Conservation (phyloP, 2,888 invertebrate species). For the Ptilodon capucinus region DNA sequence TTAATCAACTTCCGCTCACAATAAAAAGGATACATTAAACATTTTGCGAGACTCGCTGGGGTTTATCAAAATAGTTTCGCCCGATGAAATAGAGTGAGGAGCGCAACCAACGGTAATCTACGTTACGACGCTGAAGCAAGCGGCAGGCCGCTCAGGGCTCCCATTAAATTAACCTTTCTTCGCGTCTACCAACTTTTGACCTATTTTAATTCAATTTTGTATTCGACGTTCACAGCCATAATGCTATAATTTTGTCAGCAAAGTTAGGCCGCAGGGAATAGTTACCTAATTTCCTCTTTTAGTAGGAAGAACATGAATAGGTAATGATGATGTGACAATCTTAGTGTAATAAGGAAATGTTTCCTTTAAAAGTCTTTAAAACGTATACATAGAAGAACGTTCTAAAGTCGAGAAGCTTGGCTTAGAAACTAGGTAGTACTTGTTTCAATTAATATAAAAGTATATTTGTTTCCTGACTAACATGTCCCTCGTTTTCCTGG, state of each 20-base stretch:
- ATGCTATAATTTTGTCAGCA: conserved; percentile 10
- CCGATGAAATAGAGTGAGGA: conserved; percentile 10
- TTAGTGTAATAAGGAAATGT: neutral
- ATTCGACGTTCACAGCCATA: conserved; percentile 40
- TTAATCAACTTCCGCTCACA: neutral
- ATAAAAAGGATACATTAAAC: neutral
- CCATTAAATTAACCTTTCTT: conserved; percentile 67
- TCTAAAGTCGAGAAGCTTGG: too few relatives aligned
- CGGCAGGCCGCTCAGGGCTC: conserved; percentile 34
- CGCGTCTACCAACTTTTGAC: conserved; percentile 47
- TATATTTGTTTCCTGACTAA: neutral
- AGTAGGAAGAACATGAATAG: neutral
- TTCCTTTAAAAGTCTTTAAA: neutral
- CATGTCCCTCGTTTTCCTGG: neutral
- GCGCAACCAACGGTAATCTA: conserved; percentile 36
- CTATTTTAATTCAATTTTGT: conserved; percentile 55
- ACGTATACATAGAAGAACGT: too few relatives aligned
- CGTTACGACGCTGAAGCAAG: conserved; percentile 30
- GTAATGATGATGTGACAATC: neutral
- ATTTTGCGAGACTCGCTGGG: neutral
- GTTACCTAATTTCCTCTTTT: neutral
- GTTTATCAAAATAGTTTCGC: conserved; percentile 34
- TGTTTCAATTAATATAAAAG: too few relatives aligned
- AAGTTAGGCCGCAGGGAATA: conserved; percentile 1
- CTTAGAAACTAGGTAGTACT: too few relatives aligned